Percentiles rank a stretch among this genome's conserved stretches.
Conservation (phyloP, 2,888 invertebrate genomes). For the Peribatodes rhomboidaria region DNA sequence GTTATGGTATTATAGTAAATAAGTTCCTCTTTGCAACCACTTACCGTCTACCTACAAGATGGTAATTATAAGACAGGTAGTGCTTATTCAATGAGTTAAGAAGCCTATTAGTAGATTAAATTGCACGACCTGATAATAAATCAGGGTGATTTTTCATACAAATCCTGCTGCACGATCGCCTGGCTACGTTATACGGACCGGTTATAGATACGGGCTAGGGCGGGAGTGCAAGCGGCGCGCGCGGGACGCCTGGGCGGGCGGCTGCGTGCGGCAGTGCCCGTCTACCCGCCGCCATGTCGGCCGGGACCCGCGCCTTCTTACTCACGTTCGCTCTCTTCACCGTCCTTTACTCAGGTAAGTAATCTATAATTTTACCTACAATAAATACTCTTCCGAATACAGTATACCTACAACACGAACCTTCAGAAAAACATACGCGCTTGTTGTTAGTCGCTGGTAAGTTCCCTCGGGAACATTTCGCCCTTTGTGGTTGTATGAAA, state of each 20-base stretch:
- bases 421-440: background rate
- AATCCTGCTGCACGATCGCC: constrained; percentile 12
- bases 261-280: constrained; percentile 74
- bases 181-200: constrained; percentile 14
- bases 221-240: constrained; percentile 52
- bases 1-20: no score
- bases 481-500: background rate
- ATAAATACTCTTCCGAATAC: background rate
- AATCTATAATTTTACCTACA: background rate
- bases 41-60: background rate
- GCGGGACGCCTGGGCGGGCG: constrained; percentile 49
- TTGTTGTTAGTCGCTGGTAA: background rate
- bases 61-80: background rate
- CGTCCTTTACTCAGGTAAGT: constrained; percentile 79
- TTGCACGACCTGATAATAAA: constrained; percentile 14
- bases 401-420: background rate
- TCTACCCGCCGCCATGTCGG: constrained; percentile 79
- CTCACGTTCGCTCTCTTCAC: constrained; percentile 73
- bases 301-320: constrained; percentile 75
- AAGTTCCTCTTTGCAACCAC: background rate
- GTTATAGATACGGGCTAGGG: constrained; percentile 35
- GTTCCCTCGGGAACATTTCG: constrained; percentile 12
- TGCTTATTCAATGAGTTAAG: constrained; percentile 1
- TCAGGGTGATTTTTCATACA: constrained; percentile 10
- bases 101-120: constrained; percentile 6